Conservation (phyloP, 2,888 invertebrate species). For the Plebejus melissa region DNA sequence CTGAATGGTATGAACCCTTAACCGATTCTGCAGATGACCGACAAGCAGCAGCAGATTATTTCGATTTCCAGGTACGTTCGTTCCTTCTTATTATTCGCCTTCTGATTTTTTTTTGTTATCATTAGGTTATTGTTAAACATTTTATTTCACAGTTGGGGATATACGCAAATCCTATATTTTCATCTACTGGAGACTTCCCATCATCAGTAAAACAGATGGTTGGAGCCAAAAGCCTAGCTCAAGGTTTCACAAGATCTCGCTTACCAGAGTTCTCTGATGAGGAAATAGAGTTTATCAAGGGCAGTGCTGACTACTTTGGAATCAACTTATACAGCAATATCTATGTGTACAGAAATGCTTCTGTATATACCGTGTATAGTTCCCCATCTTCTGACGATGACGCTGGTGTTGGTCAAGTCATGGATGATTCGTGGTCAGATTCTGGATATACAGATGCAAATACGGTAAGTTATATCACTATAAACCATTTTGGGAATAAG, state of each 20-base stretch:
- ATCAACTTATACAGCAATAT: background rate
- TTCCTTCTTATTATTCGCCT: background rate
- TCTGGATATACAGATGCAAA: background rate
- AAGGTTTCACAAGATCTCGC: background rate
- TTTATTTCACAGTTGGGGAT: background rate
- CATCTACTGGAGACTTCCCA: background rate
- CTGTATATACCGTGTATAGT: background rate
- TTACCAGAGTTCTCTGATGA: background rate
- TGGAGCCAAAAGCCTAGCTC: background rate
- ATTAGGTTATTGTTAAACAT: too few species aligned
- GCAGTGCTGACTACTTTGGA: background rate
- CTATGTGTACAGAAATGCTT: background rate
- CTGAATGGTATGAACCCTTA: conserved; percentile 51
- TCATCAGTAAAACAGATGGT: background rate
- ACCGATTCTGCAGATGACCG: conserved; percentile 27
- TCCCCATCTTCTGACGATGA: background rate
- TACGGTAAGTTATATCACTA: background rate
- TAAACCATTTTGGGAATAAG: too few species aligned
- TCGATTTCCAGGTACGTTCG: conserved; percentile 34
- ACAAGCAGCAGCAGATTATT: conserved; percentile 34
- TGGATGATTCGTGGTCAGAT: conserved; percentile 2
- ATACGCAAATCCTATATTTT: conserved; percentile 7
- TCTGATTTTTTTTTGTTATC: too few species aligned
- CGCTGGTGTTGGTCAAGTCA: background rate
- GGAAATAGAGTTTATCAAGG: background rate